Evolutionary conservation across 1,140 invertebrate genomes (phyloP).

Genomic region (Ladona fulva): DNA sequence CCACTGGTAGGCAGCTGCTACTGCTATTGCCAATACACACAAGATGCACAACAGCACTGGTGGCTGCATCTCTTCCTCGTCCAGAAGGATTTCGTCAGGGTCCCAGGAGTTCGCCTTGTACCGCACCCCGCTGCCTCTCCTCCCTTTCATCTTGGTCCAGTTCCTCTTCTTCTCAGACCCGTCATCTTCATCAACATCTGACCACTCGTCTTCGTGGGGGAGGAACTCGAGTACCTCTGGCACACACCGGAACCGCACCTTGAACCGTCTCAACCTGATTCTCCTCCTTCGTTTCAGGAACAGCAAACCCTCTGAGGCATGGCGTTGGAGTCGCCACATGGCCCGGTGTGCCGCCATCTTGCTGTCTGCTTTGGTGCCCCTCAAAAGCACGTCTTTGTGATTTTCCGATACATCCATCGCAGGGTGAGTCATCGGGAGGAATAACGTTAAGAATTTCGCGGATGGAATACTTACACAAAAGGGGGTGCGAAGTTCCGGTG

Average conservation of each 20-base stretch:
- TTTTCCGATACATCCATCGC: too few species aligned
- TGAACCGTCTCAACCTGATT: slow-evolving; percentile 26
- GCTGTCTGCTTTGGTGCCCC: neutral
- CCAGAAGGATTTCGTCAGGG: neutral
- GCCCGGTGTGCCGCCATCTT: neutral
- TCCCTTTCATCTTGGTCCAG: slow-evolving; percentile 16
- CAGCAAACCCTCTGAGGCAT: slow-evolving; percentile 33
- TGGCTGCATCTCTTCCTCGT: neutral
- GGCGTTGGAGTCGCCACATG: slow-evolving; percentile 39
- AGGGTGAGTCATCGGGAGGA: too few species aligned
- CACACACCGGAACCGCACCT: slow-evolving; percentile 41
- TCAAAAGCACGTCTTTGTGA: neutral
- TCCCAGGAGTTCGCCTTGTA: neutral
- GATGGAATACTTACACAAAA: too few species aligned
- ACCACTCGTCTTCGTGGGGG: slow-evolving; percentile 34
- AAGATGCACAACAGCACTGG: neutral
- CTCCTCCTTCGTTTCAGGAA: slow-evolving; percentile 27
- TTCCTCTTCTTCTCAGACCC: neutral
- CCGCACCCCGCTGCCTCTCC: neutral
- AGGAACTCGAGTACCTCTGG: slow-evolving; percentile 41
- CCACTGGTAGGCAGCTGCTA: neutral
- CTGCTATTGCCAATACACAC: neutral
- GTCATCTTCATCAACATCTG: neutral
- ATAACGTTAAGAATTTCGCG: too few species aligned
- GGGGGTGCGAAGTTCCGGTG: too few species aligned